These are phyloP conservation scores for Salmo trutta DNA, from an alignment of 2,797 vertebrate genomes.

Conservation along the genomic window DNA sequence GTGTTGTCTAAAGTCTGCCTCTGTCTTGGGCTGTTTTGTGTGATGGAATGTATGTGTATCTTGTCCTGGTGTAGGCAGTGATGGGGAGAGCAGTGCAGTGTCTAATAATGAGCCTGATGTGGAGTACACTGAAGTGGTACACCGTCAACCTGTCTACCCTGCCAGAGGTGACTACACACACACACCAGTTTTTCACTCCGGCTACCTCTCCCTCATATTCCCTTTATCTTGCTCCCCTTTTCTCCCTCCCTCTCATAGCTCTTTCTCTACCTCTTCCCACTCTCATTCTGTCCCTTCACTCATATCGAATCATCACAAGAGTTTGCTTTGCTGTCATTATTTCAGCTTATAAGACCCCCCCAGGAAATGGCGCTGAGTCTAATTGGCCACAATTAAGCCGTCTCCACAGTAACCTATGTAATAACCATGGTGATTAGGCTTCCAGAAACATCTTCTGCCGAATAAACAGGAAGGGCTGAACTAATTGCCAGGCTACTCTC, in stretches of 20 bases:
- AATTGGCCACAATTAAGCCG: constrained; percentile 67
- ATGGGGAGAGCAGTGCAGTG: background rate
- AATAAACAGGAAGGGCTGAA: constrained; percentile 78
- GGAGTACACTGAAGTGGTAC: constrained; percentile 10
- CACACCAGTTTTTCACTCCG: constrained; percentile 1
- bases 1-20: background rate
- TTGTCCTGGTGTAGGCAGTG: background rate
- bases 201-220: background rate
- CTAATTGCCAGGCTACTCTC: constrained; percentile 48
- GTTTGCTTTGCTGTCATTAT: constrained; percentile 46
- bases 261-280: background rate
- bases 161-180: background rate
- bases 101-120: constrained; percentile 7
- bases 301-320: constrained; percentile 15
- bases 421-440: constrained; percentile 44
- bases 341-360: constrained; percentile 53
- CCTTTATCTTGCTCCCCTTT: background rate
- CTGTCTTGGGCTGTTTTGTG: background rate
- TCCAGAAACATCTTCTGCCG: constrained; percentile 36
- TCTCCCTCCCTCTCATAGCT: background rate
- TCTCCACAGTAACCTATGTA: constrained; percentile 34
- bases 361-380: constrained; percentile 13
- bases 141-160: background rate
- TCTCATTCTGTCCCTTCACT: background rate
- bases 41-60: background rate